Percentiles rank a stretch among this genome's conserved stretches.
Conservation (phyloP, 2,888 invertebrate genomes). For the Nebria brevicollis region DNA sequence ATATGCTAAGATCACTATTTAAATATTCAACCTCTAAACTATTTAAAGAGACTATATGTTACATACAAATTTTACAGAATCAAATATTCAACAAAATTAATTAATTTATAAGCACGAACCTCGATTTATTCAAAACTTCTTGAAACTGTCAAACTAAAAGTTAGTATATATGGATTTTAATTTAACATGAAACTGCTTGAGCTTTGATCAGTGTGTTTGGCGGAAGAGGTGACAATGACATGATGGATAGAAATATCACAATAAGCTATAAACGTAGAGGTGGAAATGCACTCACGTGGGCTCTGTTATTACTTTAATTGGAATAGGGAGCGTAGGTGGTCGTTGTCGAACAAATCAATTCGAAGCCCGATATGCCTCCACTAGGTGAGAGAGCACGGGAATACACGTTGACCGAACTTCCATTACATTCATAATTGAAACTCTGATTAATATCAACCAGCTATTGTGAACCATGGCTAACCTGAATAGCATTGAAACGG, state of each 20-base stretch:
- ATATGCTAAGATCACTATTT: no score
- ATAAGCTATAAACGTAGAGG: not conserved
- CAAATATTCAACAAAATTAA: no score
- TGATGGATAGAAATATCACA: not conserved
- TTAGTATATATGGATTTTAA: no score
- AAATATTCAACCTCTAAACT: no score
- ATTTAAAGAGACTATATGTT: no score
- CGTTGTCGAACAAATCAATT: not conserved
- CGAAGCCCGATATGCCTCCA: not conserved
- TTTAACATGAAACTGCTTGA: no score
- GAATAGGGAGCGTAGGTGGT: constrained; percentile 13
- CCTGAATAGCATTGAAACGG: no score
- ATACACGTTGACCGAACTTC: constrained; percentile 51
- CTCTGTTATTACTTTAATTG: constrained; percentile 42
- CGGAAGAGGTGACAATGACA: not conserved
- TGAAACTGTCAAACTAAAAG: no score
- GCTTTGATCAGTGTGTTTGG: no score
- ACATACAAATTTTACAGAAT: no score
- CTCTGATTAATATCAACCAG: constrained; percentile 52
- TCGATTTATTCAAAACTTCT: no score
- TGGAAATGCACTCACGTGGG: not conserved
- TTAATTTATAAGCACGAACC: no score
- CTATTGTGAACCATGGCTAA: not conserved
- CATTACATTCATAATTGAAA: constrained; percentile 55
- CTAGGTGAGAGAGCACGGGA: constrained; percentile 41